Base-by-base conservation (phyloP, 2,113 vertebrate species). In the Nycticebus coucang region DNA sequence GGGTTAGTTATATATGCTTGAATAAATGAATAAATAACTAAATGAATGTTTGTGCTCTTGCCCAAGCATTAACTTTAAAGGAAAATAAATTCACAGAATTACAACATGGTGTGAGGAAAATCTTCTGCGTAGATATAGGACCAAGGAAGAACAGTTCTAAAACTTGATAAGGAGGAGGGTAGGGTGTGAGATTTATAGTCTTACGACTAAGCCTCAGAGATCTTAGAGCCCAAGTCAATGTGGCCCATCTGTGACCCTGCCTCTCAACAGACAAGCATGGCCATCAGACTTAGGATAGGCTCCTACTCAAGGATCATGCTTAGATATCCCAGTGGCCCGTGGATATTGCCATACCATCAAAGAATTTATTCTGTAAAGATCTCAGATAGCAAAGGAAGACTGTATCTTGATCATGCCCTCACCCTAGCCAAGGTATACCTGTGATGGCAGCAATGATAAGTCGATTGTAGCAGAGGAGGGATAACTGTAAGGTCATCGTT, bases 401-500 rank as follows among this genome's bases (percentile, higher is more conserved):
- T 21, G 2, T 33, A 59, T 37, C 50, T 83, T 26, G 28, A 74
- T 28, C 11, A 85, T 24, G 19, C 37, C 2, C 7, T 66, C 19
- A 41, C 5, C 13, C 12, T 0, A 15, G 2, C 6, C 19, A 19
- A 30, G 22, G 3, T 53, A 72, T 87, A 14, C 72, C 62, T 19
- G 24, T 33, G 13, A 45, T 55, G 26, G 21, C 50, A 7, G 37
- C 26, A 64, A 2, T 7, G 35, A 3, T 45, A 92, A 74, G 45
- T 55, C 72, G 15, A 55, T 64, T 85, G 4, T 26, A 41, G 28
- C 50, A 79, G 50, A 62, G 57, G 33, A 87, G 35, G 33, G 86
- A 88, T 55, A 93, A 85, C 12, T 28, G 69, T 81, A 57, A 95
- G 74, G 12, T 80, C 57, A 84, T 68, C 45, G 59, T 93, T 89